phyloP scores from a whole-genome alignment of 2,888 invertebrate species.

The Megamerina dolium region DNA sequence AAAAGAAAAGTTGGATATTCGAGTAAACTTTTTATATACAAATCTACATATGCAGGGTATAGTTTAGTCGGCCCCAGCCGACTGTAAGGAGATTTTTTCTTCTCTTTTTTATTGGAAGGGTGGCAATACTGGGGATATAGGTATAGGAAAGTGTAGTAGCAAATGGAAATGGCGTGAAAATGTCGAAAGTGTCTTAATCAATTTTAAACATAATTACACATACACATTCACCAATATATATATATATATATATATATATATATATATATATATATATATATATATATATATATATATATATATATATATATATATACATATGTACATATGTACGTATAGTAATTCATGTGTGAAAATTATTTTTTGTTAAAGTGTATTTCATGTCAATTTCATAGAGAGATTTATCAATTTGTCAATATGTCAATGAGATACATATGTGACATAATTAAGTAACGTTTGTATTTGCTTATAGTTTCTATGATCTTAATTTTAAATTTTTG shows the following conservation, averaged over 20 bases:
- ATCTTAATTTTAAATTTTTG: too few species aligned
- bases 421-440: too few species aligned
- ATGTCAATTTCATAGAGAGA: not conserved
- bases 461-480: too few species aligned
- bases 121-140: too few species aligned
- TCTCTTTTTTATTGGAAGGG: not conserved
- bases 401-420: slow-evolving; percentile 19
- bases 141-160: too few species aligned
- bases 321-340: not conserved
- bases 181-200: slow-evolving; percentile 36
- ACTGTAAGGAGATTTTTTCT: not conserved
- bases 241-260: not conserved
- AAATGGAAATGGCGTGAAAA: slow-evolving; percentile 20
- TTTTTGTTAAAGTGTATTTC: not conserved
- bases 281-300: too few species aligned
- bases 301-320: not conserved
- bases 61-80: not conserved
- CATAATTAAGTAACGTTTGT: too few species aligned
- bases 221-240: not conserved
- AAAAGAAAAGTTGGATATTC: not conserved
- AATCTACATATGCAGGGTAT: not conserved
- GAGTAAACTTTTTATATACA: not conserved
- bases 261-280: too few species aligned
- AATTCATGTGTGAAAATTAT: not conserved
- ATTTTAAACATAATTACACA: slow-evolving; percentile 28